Evolutionary conservation across 1,140 invertebrate genomes (phyloP), one percentile per base, ranked within the genome.

Genomic region (Dufourea novaeangliae): DNA sequence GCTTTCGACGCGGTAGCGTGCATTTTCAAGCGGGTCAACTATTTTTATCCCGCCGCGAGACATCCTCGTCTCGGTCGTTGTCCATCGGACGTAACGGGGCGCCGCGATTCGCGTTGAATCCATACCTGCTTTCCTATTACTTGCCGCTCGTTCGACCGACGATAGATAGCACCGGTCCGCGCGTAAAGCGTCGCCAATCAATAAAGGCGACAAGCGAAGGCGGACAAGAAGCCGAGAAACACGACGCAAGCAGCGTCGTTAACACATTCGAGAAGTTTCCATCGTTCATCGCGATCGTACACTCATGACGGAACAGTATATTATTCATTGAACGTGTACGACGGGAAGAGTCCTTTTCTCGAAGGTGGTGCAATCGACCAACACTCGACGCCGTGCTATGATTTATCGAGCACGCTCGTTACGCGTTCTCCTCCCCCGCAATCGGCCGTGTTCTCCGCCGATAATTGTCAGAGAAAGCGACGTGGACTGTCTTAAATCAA

Each of bases 1-100:
- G 39, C 54, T 50, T 77, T 77, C 67, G 17, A 73, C 46, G 20
- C 70, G 69, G 61, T 41, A 37, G 50, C 70, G 70, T 32, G 76
- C 61, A 72, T 74, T 74, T 74, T 74, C 46, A 74, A 79, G n/a
- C 70, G 70, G 77, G 70, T 79, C 77, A 67, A 79, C 77, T 79
- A 79, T 79, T 79, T 79, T 74, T 74, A 64, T 66, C 61, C n/a
- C n/a, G 32, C 12, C 50, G 59, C 70, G 25, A 54, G 70, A 67
- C 52, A 54, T 37, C 22, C 52, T 76, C 62, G 25, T 20, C 14
- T 32, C 74, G 34, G 29, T 50, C 61, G 61, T 78, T 74, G 61
- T 66, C 61, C 61, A 59, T 66, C 17, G n/a, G 11, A 27, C 29
- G 34, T 20, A 5, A n/a, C n/a, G n/a, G 6, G 46, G 6, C 46